A percentile compares a stretch with the other conserved stretches of the same genome.
Conservation (phyloP, 2,113 vertebrate species). For the Salvator merianae region DNA sequence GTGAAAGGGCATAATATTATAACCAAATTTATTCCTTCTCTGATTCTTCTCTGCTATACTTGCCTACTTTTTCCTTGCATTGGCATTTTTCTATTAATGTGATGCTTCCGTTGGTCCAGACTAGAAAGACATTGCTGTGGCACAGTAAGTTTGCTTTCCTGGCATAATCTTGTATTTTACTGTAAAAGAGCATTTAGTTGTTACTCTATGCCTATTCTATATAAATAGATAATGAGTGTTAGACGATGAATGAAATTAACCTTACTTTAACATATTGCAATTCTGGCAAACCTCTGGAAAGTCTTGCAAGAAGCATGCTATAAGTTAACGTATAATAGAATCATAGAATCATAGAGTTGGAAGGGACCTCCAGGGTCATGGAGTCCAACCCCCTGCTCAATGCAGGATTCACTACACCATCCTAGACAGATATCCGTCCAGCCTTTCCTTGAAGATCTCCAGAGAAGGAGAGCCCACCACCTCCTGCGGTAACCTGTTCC, state of each 20-base stretch:
- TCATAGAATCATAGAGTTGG: too few relatives aligned
- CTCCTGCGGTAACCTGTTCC: too few relatives aligned
- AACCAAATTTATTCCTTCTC: neutral
- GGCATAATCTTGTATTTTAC: neutral
- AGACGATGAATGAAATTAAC: constrained; percentile 49
- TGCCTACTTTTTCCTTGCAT: too few relatives aligned
- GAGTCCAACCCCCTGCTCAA: too few relatives aligned
- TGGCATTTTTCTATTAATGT: neutral
- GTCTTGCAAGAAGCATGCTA: constrained; percentile 63
- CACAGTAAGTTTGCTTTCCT: neutral
- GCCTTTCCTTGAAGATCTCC: too few relatives aligned
- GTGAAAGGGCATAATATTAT: neutral
- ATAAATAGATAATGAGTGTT: neutral
- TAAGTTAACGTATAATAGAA: constrained; percentile 74
- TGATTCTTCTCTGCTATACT: neutral
- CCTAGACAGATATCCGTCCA: too few relatives aligned
- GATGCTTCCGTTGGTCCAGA: neutral
- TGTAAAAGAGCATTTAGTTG: neutral
- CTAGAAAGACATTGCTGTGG: neutral
- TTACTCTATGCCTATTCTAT: neutral
- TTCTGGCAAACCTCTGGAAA: constrained; percentile 55
- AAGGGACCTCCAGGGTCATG: too few relatives aligned
- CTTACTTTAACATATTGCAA: constrained; percentile 42
- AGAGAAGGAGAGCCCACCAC: too few relatives aligned
- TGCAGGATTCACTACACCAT: too few relatives aligned